These are phyloP conservation scores for Phymastichus coffea DNA, from an alignment of 1,140 invertebrate genomes.

Conservation along the genomic window DNA sequence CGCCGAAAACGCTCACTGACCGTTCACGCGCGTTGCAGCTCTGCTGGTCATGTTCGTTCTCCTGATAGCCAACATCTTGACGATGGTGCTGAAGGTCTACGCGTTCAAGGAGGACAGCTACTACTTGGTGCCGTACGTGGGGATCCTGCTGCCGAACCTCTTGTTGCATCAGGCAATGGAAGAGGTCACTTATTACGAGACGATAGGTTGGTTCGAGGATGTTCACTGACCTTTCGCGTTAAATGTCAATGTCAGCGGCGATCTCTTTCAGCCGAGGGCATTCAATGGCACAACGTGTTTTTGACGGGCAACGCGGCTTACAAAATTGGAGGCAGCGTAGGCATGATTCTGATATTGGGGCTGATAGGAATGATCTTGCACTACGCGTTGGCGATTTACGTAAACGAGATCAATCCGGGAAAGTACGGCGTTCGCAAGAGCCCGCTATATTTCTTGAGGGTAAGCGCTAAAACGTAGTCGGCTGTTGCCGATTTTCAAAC, in stretches of 20 bases:
- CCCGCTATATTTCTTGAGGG: slow-evolving; percentile 58
- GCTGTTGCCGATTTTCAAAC: too few species aligned
- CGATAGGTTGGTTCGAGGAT: slow-evolving; percentile 33
- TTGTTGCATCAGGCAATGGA: slow-evolving; percentile 30
- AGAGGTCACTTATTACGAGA: slow-evolving; percentile 36
- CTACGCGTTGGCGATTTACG: slow-evolving; percentile 56
- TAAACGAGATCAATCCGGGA: slow-evolving; percentile 59
- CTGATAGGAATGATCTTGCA: slow-evolving; percentile 54
- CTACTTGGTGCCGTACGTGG: slow-evolving; percentile 27
- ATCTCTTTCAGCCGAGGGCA: slow-evolving; percentile 54
- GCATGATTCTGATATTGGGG: slow-evolving; percentile 53
- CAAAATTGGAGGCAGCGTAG: slow-evolving; percentile 52
- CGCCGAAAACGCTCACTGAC: too few species aligned
- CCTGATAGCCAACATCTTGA: slow-evolving; percentile 29
- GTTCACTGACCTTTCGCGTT: too few species aligned
- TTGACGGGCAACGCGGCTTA: slow-evolving; percentile 56
- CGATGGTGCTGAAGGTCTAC: slow-evolving; percentile 29
- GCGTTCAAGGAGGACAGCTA: slow-evolving; percentile 23
- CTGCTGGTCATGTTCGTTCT: slow-evolving; percentile 30
- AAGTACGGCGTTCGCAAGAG: slow-evolving; percentile 56
- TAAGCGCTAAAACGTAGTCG: slow-evolving; percentile 34
- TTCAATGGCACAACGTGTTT: slow-evolving; percentile 62
- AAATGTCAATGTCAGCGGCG: too few species aligned
- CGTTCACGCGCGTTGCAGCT: too few species aligned
- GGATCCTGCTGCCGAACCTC: slow-evolving; percentile 38